These are phyloP conservation scores for Nibea coibor DNA, from an alignment of 2,113 vertebrate species.

Conservation along the genomic window DNA sequence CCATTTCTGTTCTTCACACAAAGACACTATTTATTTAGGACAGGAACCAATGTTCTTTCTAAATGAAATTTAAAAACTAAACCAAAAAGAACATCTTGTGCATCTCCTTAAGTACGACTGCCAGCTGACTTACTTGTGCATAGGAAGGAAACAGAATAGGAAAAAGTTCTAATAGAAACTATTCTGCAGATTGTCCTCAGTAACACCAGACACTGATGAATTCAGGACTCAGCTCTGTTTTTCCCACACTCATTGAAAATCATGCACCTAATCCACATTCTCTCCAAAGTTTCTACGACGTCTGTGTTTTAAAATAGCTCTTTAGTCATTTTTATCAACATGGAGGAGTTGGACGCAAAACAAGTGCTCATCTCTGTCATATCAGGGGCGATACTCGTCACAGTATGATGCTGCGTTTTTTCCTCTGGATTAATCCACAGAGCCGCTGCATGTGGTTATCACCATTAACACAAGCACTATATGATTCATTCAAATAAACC, in stretches of 20 bases:
- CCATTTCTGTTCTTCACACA: slow-evolving; percentile 18
- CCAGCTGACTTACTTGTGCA: neutral
- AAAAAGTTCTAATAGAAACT: neutral
- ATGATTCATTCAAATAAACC: slow-evolving; percentile 24
- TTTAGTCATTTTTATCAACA: neutral
- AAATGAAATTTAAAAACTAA: neutral
- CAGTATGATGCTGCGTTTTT: rapidly evolving
- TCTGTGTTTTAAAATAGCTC: neutral
- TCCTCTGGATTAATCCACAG: neutral
- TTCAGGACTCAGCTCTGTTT: neutral
- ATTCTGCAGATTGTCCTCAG: neutral
- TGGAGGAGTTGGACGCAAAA: neutral
- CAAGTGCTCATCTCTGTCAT: neutral
- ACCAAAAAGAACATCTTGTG: neutral
- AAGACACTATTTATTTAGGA: slow-evolving; percentile 17
- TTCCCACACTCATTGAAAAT: neutral
- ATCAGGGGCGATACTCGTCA: neutral
- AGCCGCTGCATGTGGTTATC: neutral
- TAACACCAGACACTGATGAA: no score
- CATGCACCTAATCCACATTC: neutral
- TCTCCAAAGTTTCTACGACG: neutral
- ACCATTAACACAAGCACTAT: neutral
- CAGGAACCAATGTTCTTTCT: neutral
- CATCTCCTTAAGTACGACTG: neutral
- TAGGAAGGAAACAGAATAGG: neutral